Conservation (phyloP, 2,797 vertebrate species). For the Anas bahamensis region DNA sequence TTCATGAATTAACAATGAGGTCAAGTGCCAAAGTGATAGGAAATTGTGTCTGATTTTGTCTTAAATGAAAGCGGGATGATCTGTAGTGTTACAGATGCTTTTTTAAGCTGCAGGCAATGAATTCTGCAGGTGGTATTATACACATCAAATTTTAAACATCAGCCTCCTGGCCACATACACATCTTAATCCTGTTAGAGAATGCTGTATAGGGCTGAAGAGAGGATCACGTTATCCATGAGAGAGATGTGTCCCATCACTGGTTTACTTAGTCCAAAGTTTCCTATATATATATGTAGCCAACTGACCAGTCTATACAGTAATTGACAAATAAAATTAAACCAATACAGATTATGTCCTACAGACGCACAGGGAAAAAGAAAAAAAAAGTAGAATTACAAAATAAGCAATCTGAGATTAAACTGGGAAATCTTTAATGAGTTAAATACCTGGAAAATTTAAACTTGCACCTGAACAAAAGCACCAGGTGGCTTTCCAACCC, state of each 20-base stretch:
- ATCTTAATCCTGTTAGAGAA: not conserved
- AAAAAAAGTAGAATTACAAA: no score
- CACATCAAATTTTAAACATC: not conserved
- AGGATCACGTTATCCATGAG: not conserved
- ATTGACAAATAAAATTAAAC: not conserved
- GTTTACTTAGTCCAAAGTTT: not conserved
- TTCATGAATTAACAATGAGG: fast-evolving
- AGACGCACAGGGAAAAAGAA: no score
- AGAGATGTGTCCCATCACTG: not conserved
- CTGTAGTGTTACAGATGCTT: not conserved
- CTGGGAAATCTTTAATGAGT: not conserved
- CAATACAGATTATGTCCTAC: not conserved
- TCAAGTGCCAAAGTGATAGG: not conserved
- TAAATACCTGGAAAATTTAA: not conserved
- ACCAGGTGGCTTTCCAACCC: not conserved
- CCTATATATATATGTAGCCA: not conserved
- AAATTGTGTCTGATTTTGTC: not conserved
- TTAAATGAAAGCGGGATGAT: not conserved
- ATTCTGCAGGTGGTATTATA: not conserved
- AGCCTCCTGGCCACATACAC: not conserved
- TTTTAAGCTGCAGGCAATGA: not conserved
- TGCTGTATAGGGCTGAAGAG: not conserved
- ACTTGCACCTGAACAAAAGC: not conserved
- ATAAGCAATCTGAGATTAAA: not conserved
- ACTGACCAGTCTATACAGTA: not conserved